Evolutionary conservation across 1,140 invertebrate genomes (phyloP), one percentile per base, ranked within the genome.

Genomic region (Paraescarpia echinospica): DNA sequence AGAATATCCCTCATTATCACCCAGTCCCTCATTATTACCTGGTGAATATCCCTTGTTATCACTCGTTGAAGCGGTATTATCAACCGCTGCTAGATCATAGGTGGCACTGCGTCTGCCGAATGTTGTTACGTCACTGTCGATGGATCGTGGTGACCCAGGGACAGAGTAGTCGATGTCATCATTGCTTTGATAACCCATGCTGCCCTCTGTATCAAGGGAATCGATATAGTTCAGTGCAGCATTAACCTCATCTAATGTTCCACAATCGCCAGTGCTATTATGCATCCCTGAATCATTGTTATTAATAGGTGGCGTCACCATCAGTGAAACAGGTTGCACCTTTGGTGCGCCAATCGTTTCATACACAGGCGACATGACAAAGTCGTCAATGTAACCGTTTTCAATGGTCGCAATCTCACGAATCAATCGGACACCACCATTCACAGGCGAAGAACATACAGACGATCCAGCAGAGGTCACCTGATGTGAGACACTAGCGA

Each of bases 141-240:
- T 77, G 22, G 59, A 77, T 6, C 59, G 59, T 5, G 89, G 89
- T 8, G 89, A 90, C 4, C 89, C 89, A 34, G 89, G 35, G 34
- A 33, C 89, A 33, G 89, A 90, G n/a, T 34, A 31, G 89, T 90
- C 35, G 18, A 90, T 35, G 35, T 90, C 89, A 90, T 90, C 33
- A 31, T 34, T 34, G n/a, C 89, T 35, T 34, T 90, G 33, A 31
- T 31, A 34, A 34, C 35, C 35, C 2, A 12, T 35, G 89, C 35
- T 35, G n/a, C 35, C 89, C 35, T 90, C 89, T 34, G 89, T 90
- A 5, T 90, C 18, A 4, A 90, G 89, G 89, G 89, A 34, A 90
- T 90, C 89, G 22, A 90, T 4, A n/a, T 34, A 90, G n/a, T 90
- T 22, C 2, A 90, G 89, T 22, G 89, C 89, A 18, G 8, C 35